A percentile compares a stretch with the other conserved stretches of the same genome.
Conservation (phyloP, 2,113 vertebrate genomes). For the Paramormyrops kingsleyae region DNA sequence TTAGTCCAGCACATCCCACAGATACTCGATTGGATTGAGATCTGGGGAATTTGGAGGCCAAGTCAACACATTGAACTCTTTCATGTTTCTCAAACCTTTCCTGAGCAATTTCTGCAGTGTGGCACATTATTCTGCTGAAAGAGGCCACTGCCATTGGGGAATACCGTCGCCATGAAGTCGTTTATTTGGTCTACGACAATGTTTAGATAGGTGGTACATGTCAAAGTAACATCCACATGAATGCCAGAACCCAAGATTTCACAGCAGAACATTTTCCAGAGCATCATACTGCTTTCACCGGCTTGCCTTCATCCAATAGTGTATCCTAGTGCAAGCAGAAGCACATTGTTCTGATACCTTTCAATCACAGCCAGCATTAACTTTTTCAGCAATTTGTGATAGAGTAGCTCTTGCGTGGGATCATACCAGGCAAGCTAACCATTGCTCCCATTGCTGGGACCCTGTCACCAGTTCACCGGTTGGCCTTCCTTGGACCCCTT, state of each 20-base stretch:
- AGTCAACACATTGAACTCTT: not conserved
- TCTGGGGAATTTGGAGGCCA: not conserved
- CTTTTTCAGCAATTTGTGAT: not conserved
- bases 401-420: not conserved
- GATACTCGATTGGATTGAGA: not conserved
- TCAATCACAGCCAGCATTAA: not conserved
- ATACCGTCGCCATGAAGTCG: not conserved
- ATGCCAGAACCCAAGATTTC: not conserved
- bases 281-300: not conserved
- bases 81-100: not conserved
- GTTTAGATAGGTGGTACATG: not conserved
- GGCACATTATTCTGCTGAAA: not conserved
- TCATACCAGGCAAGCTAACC: not conserved
- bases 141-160: not conserved
- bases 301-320: not conserved
- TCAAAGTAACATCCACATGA: not conserved
- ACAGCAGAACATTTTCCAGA: not conserved
- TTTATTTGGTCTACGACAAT: not conserved
- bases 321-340: not conserved
- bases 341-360: not conserved
- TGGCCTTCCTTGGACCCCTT: not conserved
- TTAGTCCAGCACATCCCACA: not conserved
- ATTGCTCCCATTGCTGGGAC: not conserved
- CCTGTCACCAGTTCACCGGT: not conserved
- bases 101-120: not conserved